These are phyloP conservation scores for Pecten maximus DNA, from an alignment of 2,888 invertebrate species.

Conservation along the genomic window DNA sequence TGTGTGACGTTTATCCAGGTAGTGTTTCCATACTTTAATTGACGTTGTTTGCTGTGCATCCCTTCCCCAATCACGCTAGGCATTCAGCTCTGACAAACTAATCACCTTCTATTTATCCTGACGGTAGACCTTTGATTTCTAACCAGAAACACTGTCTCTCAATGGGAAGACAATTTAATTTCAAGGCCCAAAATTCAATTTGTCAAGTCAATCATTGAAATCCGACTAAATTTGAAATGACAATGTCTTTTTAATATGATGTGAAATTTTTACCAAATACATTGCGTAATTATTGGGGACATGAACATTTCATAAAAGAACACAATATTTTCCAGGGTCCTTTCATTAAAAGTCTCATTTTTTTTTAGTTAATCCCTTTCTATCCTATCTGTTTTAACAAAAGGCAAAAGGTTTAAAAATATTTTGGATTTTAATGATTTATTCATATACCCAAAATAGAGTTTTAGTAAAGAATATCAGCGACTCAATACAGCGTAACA, in stretches of 20 bases:
- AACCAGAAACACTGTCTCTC: background rate
- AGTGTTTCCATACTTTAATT: background rate
- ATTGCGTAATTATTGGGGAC: background rate
- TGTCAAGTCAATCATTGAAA: constrained; percentile 4
- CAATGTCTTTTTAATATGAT: background rate
- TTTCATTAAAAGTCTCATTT: background rate
- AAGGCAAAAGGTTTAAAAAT: background rate
- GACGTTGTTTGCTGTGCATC: background rate
- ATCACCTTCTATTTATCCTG: background rate
- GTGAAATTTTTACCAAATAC: background rate
- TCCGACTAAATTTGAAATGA: background rate
- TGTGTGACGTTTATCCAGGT: background rate
- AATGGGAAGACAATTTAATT: background rate
- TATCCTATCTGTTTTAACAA: background rate
- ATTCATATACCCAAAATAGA: background rate
- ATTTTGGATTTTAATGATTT: background rate
- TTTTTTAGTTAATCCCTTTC: background rate
- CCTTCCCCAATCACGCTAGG: background rate
- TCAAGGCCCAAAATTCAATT: constrained; percentile 9
- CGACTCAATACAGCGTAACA: background rate
- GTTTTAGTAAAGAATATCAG: background rate
- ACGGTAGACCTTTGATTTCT: background rate
- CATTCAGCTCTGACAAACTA: background rate
- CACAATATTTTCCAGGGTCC: background rate
- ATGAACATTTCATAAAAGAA: background rate